phyloP scores from a whole-genome alignment of 2,888 invertebrate species.

The Macrophya annulata region DNA sequence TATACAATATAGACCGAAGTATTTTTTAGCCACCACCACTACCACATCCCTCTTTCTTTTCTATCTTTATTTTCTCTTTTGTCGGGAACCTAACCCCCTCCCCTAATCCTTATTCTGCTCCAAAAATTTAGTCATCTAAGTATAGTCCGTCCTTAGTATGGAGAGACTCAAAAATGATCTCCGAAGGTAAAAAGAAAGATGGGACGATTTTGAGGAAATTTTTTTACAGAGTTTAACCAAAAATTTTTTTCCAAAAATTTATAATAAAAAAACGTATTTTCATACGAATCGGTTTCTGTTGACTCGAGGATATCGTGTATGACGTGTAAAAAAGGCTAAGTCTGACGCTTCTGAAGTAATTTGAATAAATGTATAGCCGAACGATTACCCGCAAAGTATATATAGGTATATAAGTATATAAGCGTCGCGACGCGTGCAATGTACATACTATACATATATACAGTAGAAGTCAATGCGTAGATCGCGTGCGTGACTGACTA shows the following conservation, averaged over 20 bases:
- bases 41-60: constrained; percentile 54
- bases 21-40: constrained; percentile 70
- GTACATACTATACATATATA: background rate
- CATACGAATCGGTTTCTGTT: background rate
- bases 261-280: background rate
- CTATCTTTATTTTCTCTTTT: background rate
- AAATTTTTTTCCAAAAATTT: too few species aligned
- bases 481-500: constrained; percentile 76
- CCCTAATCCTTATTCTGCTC: background rate
- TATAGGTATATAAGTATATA: background rate
- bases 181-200: too few species aligned
- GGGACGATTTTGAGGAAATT: too few species aligned
- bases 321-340: background rate
- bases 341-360: constrained; percentile 69
- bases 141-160: too few species aligned
- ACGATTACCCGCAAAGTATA: constrained; percentile 62
- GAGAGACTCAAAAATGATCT: too few species aligned
- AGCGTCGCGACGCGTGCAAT: constrained; percentile 54
- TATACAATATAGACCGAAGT: constrained; percentile 65
- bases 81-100: background rate
- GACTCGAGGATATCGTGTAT: background rate
- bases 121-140: background rate
- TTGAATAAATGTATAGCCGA: constrained; percentile 68
- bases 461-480: constrained; percentile 73
- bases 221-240: too few species aligned